Percentiles rank a stretch among this genome's conserved stretches.
Conservation (phyloP, 2,888 invertebrate species). For the Rhamnusium bicolor region DNA sequence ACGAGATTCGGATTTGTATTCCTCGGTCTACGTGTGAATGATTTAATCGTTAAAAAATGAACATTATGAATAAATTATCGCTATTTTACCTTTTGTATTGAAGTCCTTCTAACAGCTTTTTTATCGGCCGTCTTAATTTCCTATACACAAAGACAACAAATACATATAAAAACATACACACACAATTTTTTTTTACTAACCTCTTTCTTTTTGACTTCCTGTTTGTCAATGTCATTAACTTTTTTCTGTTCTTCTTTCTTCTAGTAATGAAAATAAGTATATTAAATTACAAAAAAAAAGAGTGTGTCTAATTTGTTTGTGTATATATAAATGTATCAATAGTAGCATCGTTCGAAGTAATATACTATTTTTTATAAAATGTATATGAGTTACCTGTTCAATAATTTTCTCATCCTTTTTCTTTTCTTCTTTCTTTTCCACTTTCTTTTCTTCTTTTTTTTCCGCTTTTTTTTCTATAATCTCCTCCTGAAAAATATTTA, state of each 20-base stretch:
- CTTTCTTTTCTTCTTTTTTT: conserved; percentile 61
- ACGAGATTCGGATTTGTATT: conserved; percentile 67
- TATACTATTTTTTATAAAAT: background rate
- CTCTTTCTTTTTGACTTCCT: conserved; percentile 61
- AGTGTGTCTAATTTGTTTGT: background rate
- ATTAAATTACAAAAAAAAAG: background rate
- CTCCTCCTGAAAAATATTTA: conserved; percentile 43
- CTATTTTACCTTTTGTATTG: conserved; percentile 64
- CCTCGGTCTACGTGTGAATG: conserved; percentile 61
- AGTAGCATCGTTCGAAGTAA: background rate
- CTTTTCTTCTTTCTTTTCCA: conserved; percentile 59
- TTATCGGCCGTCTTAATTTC: conserved; percentile 76
- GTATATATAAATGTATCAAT: background rate
- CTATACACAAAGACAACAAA: conserved; percentile 57
- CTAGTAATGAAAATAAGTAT: conserved; percentile 5
- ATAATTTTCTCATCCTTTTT: conserved; percentile 53
- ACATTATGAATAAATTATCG: conserved; percentile 3
- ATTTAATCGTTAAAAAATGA: conserved; percentile 19
- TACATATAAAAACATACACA: conserved; percentile 48
- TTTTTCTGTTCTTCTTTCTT: conserved; percentile 64
- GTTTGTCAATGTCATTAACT: conserved; percentile 66
- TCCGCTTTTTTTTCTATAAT: conserved; percentile 48
- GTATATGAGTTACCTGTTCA: conserved; percentile 42
- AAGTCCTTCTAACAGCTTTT: conserved; percentile 69
- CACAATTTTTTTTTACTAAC: conserved; percentile 54